phyloP scores from a whole-genome alignment of 2,888 invertebrate species.

The Pocota personata region DNA sequence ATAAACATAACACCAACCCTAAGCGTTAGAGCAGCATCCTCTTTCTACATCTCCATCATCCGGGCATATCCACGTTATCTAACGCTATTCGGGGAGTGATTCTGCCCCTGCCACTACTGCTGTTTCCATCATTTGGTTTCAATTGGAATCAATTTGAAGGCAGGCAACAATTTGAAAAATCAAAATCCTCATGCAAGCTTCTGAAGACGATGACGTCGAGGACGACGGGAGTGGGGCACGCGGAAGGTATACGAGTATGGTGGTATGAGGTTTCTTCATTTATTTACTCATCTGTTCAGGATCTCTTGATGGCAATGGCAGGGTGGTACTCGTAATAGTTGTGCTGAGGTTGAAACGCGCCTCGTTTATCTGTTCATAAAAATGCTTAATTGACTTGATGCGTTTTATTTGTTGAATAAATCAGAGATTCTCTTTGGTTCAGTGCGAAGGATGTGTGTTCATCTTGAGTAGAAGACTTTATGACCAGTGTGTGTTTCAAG shows the following conservation, averaged over 20 bases:
- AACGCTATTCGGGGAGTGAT: slow-evolving; percentile 5
- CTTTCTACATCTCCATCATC: background rate
- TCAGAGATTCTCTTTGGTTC: slow-evolving; percentile 42
- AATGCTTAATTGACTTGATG: slow-evolving; percentile 73
- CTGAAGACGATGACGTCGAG: background rate
- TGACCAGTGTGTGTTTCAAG: slow-evolving; percentile 47
- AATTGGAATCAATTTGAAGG: slow-evolving; percentile 70
- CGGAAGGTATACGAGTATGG: background rate
- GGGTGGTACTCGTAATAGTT: background rate
- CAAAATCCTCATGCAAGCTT: slow-evolving; percentile 63
- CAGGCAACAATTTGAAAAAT: slow-evolving; percentile 70
- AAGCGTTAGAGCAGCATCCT: slow-evolving; percentile 17
- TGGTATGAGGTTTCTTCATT: slow-evolving; percentile 29
- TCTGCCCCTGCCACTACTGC: slow-evolving; percentile 32
- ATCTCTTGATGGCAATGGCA: background rate
- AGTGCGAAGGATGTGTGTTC: background rate
- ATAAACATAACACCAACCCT: slow-evolving; percentile 69
- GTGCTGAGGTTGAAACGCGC: slow-evolving; percentile 42
- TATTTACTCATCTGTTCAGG: slow-evolving; percentile 52
- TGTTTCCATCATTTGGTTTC: slow-evolving; percentile 70
- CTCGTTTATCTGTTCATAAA: slow-evolving; percentile 69
- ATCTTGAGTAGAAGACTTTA: slow-evolving; percentile 47
- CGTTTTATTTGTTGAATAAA: slow-evolving; percentile 71
- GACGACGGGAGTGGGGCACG: background rate
- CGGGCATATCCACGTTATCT: slow-evolving; percentile 35